These are phyloP conservation scores for Dermatophagoides farinae DNA, from an alignment of 1,140 invertebrate species.

Conservation along the genomic window DNA sequence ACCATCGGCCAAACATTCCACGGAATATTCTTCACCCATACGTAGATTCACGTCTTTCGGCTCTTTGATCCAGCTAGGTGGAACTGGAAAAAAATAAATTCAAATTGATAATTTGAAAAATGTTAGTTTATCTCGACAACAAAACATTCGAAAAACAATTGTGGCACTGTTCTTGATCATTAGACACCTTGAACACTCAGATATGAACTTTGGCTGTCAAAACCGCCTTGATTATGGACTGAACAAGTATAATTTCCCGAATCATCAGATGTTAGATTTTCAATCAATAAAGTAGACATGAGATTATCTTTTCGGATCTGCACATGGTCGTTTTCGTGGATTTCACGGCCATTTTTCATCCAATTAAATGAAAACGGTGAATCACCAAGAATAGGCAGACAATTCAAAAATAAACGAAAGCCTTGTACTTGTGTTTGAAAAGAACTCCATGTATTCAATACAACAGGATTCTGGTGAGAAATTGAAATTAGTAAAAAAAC, in stretches of 20 bases:
- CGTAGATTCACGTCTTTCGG: slow-evolving; percentile 63
- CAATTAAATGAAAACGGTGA: neutral
- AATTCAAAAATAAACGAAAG: neutral
- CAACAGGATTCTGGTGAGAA: neutral
- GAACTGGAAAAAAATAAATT: slow-evolving; percentile 38
- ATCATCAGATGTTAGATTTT: slow-evolving; percentile 22
- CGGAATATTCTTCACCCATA: slow-evolving; percentile 50
- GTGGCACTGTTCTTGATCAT: neutral
- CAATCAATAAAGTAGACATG: neutral
- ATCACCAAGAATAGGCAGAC: neutral
- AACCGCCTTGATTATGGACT: slow-evolving; percentile 76
- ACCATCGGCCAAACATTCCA: slow-evolving; percentile 70
- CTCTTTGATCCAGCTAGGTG: slow-evolving; percentile 70
- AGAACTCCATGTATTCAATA: neutral
- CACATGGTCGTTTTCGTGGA: neutral
- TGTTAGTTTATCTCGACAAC: neutral
- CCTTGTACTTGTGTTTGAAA: neutral
- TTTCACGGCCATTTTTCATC: neutral
- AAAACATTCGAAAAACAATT: neutral
- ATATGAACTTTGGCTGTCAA: slow-evolving; percentile 70
- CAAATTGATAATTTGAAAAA: neutral
- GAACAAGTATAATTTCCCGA: slow-evolving; percentile 63
- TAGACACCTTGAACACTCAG: slow-evolving; percentile 26
- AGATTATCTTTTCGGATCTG: neutral
- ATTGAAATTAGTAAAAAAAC: neutral